Percentiles rank a stretch among this genome's conserved stretches.
Evolutionary conservation across 2,797 vertebrate species (phyloP).

Genomic region (Gadopsis bispinosus): DNA sequence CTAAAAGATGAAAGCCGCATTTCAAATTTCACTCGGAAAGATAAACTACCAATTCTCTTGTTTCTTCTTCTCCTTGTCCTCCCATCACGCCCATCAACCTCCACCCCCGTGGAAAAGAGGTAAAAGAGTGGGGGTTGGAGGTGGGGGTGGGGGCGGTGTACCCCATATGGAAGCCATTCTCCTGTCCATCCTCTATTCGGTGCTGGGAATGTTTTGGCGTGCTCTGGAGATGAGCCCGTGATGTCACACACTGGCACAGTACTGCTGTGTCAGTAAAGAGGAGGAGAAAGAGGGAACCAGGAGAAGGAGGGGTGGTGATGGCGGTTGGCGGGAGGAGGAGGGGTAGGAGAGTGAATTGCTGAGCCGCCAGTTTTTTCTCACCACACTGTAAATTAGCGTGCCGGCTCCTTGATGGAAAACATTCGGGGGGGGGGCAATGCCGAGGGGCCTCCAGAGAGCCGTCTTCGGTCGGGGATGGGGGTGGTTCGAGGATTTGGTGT

Average conservation of each 20-base stretch:
- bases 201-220: conserved; percentile 69
- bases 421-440: conserved; percentile 62
- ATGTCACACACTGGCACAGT: conserved; percentile 75
- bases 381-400: conserved; percentile 77
- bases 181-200: conserved; percentile 34
- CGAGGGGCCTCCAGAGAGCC: conserved; percentile 53
- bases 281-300: conserved; percentile 33
- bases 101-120: conserved; percentile 44
- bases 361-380: conserved; percentile 72
- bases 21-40: conserved; percentile 55
- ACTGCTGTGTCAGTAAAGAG: conserved; percentile 73
- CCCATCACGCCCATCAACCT: conserved; percentile 42
- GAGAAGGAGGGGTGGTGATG: conserved; percentile 20
- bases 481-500: conserved; percentile 47
- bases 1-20: conserved; percentile 66
- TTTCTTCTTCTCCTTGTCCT: conserved; percentile 50
- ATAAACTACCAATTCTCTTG: conserved; percentile 58
- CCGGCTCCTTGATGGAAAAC: conserved; percentile 76
- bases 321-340: conserved; percentile 24
- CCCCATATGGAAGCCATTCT: conserved; percentile 79
- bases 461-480: conserved; percentile 34
- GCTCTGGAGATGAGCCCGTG: conserved; percentile 74
- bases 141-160: background rate
- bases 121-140: background rate
- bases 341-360: conserved; percentile 55